Conservation (phyloP, 2,113 vertebrate species). For the Neomonachus schauinslandi region DNA sequence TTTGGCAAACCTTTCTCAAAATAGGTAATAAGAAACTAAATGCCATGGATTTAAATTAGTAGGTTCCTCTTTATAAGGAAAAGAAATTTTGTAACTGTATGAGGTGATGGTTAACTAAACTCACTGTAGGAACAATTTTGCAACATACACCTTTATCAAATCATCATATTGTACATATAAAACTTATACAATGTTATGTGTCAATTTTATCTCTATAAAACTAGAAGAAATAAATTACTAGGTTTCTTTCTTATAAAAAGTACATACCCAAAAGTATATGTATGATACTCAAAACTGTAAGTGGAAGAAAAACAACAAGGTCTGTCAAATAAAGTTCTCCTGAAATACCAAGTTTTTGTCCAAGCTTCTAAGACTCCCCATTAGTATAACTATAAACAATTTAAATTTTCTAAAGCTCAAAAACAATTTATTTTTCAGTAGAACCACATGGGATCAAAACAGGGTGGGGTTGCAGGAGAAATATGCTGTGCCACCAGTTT, state of each 20-base stretch:
- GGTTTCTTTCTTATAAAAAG: conserved; percentile 26
- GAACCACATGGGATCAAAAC: background rate
- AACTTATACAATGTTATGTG: background rate
- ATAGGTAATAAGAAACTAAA: background rate
- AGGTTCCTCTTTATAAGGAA: background rate
- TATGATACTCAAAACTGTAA: background rate
- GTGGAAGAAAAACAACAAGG: conserved; percentile 39
- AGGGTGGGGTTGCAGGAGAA: background rate
- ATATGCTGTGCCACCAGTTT: background rate
- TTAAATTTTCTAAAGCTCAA: conserved; percentile 37
- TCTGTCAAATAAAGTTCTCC: conserved; percentile 1
- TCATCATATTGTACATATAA: background rate
- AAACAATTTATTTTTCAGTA: conserved; percentile 33
- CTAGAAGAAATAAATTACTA: background rate
- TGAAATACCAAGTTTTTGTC: background rate
- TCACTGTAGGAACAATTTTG: background rate
- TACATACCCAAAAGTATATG: background rate
- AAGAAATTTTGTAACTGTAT: background rate
- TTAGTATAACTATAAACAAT: background rate
- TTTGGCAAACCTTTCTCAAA: conserved; percentile 5
- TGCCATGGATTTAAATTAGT: background rate
- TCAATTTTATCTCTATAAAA: background rate
- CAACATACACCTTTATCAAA: background rate
- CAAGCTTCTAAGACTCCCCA: background rate
- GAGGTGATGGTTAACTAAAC: background rate